Evolutionary conservation across 2,113 vertebrate genomes (phyloP).

Genomic region (Cettia cetti): DNA sequence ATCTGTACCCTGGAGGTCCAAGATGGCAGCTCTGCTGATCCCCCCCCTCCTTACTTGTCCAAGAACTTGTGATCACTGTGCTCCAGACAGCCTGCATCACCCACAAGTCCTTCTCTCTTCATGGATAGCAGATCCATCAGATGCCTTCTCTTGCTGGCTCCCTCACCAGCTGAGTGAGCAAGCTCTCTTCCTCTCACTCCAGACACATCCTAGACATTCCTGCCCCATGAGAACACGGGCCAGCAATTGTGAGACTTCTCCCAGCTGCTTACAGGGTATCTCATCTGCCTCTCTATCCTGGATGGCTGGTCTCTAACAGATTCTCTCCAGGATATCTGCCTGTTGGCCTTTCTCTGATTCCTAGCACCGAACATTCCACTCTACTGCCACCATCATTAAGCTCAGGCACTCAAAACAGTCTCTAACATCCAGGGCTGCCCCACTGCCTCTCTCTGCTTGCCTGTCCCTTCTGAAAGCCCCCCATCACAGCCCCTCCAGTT

Average conservation of each 20-base stretch:
- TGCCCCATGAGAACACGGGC: not conserved
- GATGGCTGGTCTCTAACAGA: not conserved
- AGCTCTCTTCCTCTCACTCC: not conserved
- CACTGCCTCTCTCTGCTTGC: not conserved
- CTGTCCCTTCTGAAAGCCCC: not conserved
- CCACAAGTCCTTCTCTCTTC: not conserved
- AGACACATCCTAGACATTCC: not conserved
- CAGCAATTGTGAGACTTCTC: not conserved
- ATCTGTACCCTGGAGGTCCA: not conserved
- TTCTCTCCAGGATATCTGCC: not conserved
- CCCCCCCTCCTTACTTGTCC: not conserved
- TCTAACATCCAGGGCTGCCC: not conserved
- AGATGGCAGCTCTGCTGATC: not conserved
- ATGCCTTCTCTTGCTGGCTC: not conserved
- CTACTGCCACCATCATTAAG: not conserved
- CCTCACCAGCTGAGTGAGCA: not conserved
- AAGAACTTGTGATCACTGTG: fast-evolving
- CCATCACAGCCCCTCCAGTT: not conserved
- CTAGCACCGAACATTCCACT: fast-evolving
- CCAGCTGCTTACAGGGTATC: not conserved
- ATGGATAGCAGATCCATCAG: not conserved
- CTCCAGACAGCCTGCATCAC: not conserved
- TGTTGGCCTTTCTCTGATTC: not conserved
- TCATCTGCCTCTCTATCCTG: not conserved
- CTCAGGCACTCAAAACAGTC: not conserved